Conservation (phyloP, 2,797 vertebrate species). For the Lithobates sylvaticus region DNA sequence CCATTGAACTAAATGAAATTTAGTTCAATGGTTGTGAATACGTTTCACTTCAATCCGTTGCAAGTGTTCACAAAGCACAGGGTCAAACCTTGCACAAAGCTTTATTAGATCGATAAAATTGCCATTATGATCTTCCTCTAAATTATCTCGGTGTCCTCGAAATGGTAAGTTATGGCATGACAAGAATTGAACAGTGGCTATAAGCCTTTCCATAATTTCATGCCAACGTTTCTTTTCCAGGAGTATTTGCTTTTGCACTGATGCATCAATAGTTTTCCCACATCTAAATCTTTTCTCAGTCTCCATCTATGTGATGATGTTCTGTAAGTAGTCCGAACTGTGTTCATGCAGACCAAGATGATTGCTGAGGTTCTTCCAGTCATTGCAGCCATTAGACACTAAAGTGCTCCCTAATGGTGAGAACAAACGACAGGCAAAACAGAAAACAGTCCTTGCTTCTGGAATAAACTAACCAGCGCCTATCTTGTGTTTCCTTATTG, state of each 20-base stretch:
- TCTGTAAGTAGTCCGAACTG: neutral
- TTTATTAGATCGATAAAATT: constrained; percentile 14
- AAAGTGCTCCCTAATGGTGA: too few relatives aligned
- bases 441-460: too few relatives aligned
- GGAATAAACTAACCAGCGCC: too few relatives aligned
- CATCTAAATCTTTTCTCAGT: neutral
- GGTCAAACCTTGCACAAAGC: too few relatives aligned
- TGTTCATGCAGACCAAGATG: neutral
- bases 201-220: neutral
- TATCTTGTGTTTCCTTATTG: too few relatives aligned
- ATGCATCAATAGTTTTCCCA: neutral
- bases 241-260: neutral
- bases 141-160: neutral
- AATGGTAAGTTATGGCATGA: too few relatives aligned
- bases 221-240: too few relatives aligned
- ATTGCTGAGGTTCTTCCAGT: constrained; percentile 15
- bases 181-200: constrained; percentile 3
- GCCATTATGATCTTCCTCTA: neutral
- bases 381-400: constrained; percentile 15
- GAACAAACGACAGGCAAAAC: too few relatives aligned
- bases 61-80: neutral
- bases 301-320: neutral
- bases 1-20: too few relatives aligned
- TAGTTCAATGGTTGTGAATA: too few relatives aligned
- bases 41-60: too few relatives aligned